phyloP scores from a whole-genome alignment of 2,113 vertebrate species.

The Planiliza haematocheilus region DNA sequence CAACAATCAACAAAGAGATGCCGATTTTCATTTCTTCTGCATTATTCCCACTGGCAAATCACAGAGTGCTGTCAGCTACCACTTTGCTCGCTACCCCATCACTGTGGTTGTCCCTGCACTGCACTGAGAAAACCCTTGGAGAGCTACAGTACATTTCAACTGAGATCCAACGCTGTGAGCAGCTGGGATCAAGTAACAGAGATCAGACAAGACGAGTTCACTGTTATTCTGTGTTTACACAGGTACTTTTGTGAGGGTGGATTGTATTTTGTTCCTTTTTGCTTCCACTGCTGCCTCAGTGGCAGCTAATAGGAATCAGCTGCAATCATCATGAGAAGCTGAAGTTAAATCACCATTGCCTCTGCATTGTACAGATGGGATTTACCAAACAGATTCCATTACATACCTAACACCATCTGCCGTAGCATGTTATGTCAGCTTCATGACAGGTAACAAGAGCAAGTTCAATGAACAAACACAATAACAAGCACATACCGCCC shows the following conservation, averaged over 20 bases:
- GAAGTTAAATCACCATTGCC: constrained; percentile 18
- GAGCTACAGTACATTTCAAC: constrained; percentile 71
- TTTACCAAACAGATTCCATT: constrained; percentile 57
- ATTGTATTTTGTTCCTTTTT: constrained; percentile 65
- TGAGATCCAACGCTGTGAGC: constrained; percentile 64
- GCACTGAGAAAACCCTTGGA: constrained; percentile 74
- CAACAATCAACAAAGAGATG: constrained; percentile 82
- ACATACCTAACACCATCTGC: constrained; percentile 71
- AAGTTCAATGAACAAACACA: constrained; percentile 64
- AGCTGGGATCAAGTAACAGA: constrained; percentile 63
- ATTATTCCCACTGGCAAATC: constrained; percentile 77
- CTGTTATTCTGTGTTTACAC: constrained; percentile 69
- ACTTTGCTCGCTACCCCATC: constrained; percentile 65
- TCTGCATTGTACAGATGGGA: constrained; percentile 62
- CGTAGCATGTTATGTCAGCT: constrained; percentile 66
- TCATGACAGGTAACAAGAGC: constrained; percentile 75
- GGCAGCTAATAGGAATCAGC: constrained; percentile 36
- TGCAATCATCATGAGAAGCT: constrained; percentile 10
- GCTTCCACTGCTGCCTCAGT: not conserved
- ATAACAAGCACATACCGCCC: constrained; percentile 64
- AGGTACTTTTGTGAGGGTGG: constrained; percentile 35
- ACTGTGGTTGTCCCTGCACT: constrained; percentile 67
- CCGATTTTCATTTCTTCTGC: constrained; percentile 78
- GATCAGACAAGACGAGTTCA: constrained; percentile 70
- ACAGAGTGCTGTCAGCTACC: constrained; percentile 76